A percentile compares a stretch with the other conserved stretches of the same genome.
phyloP scores from a whole-genome alignment of 2,888 invertebrate genomes.

The Ochropacha duplaris region DNA sequence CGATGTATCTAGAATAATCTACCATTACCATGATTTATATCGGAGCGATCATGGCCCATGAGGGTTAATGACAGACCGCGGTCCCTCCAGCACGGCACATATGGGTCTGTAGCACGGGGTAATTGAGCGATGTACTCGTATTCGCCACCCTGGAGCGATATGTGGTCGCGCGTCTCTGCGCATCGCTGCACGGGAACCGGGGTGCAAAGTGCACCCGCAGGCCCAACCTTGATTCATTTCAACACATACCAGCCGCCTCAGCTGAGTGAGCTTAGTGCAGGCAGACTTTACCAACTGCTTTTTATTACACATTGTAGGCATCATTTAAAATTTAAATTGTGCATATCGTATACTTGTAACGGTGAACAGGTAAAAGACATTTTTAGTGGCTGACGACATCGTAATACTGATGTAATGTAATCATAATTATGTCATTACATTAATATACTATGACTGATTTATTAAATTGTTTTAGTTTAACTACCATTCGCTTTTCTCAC shows the following conservation, averaged over 20 bases:
- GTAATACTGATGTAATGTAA: constrained; percentile 2
- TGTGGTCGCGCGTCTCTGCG: neutral
- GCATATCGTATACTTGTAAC: constrained; percentile 21
- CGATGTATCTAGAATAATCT: constrained; percentile 77
- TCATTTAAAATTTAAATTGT: constrained; percentile 34
- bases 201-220: constrained; percentile 33
- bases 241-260: neutral
- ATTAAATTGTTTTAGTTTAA: neutral
- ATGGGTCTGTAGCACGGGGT: constrained; percentile 51
- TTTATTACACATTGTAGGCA: constrained; percentile 18
- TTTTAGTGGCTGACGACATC: constrained; percentile 3
- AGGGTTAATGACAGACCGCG: constrained; percentile 70
- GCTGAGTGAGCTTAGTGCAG: neutral
- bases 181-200: constrained; percentile 8
- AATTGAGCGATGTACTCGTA: constrained; percentile 46
- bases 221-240: constrained; percentile 3
- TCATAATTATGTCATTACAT: constrained; percentile 7
- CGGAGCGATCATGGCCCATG: constrained; percentile 67
- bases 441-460: neutral
- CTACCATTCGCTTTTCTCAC: neutral
- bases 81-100: constrained; percentile 59
- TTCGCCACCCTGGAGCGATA: constrained; percentile 31
- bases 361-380: constrained; percentile 18
- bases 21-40: constrained; percentile 81
- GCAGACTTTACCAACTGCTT: constrained; percentile 10